Percentiles rank a stretch among this genome's conserved stretches.
These are phyloP conservation scores for Axea sp. DNA, from an alignment of 2,888 invertebrate species.

Conservation along the genomic window DNA sequence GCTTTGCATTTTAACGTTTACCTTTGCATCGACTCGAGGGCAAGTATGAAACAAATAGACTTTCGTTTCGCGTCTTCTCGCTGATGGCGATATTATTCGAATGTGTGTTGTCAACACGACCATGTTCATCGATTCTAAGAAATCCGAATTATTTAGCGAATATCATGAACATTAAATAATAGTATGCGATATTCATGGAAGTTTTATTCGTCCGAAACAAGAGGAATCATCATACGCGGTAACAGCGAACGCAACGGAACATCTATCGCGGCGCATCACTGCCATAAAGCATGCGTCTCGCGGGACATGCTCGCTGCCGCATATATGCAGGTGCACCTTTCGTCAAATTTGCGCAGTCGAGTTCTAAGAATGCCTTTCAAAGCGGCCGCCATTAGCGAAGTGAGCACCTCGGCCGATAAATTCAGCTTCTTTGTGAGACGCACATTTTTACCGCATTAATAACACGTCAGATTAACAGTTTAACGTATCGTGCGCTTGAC, in stretches of 20 bases:
- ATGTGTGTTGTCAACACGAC: slow-evolving; percentile 29
- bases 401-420: slow-evolving; percentile 43
- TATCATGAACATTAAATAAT: slow-evolving; percentile 44
- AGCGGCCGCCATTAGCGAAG: slow-evolving; percentile 39
- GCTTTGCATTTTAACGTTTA: no score
- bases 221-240: slow-evolving; percentile 43
- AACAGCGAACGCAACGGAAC: slow-evolving; percentile 41
- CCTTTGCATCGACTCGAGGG: no score
- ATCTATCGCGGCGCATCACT: slow-evolving; percentile 53
- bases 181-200: slow-evolving; percentile 54
- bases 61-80: no score
- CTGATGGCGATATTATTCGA: slow-evolving; percentile 19
- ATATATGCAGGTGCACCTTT: slow-evolving; percentile 56
- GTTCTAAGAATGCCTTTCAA: slow-evolving; percentile 58
- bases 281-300: slow-evolving; percentile 57
- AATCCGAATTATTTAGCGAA: slow-evolving; percentile 2
- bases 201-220: slow-evolving; percentile 52
- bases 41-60: no score
- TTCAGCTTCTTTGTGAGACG: slow-evolving; percentile 52
- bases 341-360: slow-evolving; percentile 57
- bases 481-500: slow-evolving; percentile 40
- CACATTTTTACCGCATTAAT: slow-evolving; percentile 58
- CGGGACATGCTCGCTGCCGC: slow-evolving; percentile 50
- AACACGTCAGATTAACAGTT: slow-evolving; percentile 60
- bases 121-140: slow-evolving; percentile 17